A percentile compares a stretch with the other conserved stretches of the same genome.
These are phyloP conservation scores for Columba janthina DNA, from an alignment of 2,113 vertebrate species.

Conservation along the genomic window DNA sequence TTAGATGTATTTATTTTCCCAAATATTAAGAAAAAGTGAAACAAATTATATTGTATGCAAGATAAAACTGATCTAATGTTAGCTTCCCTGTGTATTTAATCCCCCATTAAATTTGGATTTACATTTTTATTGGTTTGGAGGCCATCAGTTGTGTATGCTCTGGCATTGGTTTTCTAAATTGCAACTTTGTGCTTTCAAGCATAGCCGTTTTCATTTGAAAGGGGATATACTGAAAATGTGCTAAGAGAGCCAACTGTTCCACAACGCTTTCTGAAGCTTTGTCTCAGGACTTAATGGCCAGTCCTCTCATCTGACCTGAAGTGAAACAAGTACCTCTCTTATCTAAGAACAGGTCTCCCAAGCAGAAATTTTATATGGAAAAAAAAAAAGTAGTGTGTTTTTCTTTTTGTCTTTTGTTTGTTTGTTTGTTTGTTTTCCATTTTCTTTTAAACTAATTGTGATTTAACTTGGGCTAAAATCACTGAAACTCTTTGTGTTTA, in stretches of 20 bases:
- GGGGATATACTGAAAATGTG: neutral
- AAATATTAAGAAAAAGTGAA: conserved; percentile 2
- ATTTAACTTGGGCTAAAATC: neutral
- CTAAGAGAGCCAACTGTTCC: neutral
- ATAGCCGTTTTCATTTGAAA: conserved; percentile 68
- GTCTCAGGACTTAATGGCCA: conserved; percentile 8
- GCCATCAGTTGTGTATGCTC: conserved; percentile 43
- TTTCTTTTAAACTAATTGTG: neutral
- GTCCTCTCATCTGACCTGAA: neutral
- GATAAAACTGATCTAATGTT: conserved; percentile 55
- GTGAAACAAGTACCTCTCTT: neutral
- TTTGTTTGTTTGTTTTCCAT: neutral
- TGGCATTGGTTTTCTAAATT: conserved; percentile 57
- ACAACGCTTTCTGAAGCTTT: conserved; percentile 21
- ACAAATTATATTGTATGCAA: neutral
- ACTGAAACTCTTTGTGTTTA: neutral
- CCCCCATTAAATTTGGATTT: conserved; percentile 68
- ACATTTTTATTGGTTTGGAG: conserved; percentile 71
- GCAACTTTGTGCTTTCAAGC: conserved; percentile 66
- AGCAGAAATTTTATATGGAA: neutral
- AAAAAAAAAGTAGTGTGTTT: neutral
- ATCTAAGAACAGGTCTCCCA: neutral
- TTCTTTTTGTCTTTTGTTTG: too few species aligned
- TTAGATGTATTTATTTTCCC: neutral
- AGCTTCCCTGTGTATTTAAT: conserved; percentile 61